Base-by-base conservation (phyloP, 2,797 vertebrate species). In the Melanotaenia nigrans region DNA sequence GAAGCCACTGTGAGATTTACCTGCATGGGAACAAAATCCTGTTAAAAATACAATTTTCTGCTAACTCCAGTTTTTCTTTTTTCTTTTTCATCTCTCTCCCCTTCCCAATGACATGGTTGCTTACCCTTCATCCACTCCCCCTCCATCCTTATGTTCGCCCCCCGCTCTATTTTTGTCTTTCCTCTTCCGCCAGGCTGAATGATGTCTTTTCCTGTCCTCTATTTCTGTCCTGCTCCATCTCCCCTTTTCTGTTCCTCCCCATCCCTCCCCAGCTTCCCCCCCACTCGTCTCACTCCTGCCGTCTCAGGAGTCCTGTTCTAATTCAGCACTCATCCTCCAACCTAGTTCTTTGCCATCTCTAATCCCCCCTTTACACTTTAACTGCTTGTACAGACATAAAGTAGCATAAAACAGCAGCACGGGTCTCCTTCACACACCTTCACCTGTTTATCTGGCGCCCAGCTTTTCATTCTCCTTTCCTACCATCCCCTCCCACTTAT, bases 271-370 rank as follows among this genome's bases (percentile, higher is more conserved):
- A 40, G 77, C 57, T 40, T 16, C 62, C 58, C 65, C 61, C 72
- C 71, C 68, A 72, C 22, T 42, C 40, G 54, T 28, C 72, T 87
- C 79, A 53, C 85, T 86, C 76, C 85, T 90, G 24, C 86, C 77
- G 91, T 91, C 93, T 94, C 94, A 90, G 86, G 93, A 93, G 94
- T 93, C 91, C 92, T 93, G 93, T 91, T 93, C 94, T 93, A 94
- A 92, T 94, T 94, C 92, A 86, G 82, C 68, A 73, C 85, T 91
- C 89, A 89, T 92, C 81, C 87, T 90, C 85, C 92, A 94, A 92
- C 93, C 93, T 91, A 93, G 83, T 93, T 94, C 91, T 72, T 84
- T 84, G 83, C 81, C 79, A 71, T 88, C 83, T 85, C 63, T 92
- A 93, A 93, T 90, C 87, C 89, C 71, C 32, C 76, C 79, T 91